A percentile compares a stretch with the other conserved stretches of the same genome.
phyloP scores from a whole-genome alignment of 2,113 vertebrate species.

The Hystrix brachyura region DNA sequence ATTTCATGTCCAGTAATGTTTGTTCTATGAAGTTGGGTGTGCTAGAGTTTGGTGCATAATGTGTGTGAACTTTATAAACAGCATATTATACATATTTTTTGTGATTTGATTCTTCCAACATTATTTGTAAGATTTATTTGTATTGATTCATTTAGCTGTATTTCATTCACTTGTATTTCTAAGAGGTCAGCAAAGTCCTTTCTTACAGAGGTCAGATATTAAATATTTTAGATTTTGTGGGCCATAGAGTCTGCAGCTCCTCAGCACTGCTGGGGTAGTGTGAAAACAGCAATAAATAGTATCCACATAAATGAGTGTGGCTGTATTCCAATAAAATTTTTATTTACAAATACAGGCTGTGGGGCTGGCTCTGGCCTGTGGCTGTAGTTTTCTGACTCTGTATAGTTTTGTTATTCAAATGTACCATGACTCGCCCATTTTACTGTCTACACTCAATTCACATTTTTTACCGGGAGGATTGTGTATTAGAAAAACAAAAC shows the following conservation, averaged over 20 bases:
- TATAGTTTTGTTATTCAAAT: not conserved
- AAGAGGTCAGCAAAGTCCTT: not conserved
- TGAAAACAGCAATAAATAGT: not conserved
- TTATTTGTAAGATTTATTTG: not conserved
- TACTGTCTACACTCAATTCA: not conserved
- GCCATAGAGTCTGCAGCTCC: not conserved
- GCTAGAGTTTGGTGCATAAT: not conserved
- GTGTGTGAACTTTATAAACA: slow-evolving; percentile 15
- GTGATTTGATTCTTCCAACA: not conserved
- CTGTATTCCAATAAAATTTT: not conserved
- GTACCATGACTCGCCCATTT: not conserved
- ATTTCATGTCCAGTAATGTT: not conserved
- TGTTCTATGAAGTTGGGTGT: not conserved
- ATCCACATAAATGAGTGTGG: not conserved
- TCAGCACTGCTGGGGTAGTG: not conserved
- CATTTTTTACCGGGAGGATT: not conserved
- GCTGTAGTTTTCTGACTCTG: not conserved
- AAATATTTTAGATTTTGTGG: slow-evolving; percentile 25
- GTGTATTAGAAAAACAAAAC: not conserved
- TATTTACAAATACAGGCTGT: not conserved
- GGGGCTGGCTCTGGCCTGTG: not conserved
- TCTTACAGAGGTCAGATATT: not conserved
- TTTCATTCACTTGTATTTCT: slow-evolving; percentile 52
- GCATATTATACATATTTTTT: not conserved
- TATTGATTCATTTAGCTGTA: not conserved